A percentile compares a stretch with the other conserved stretches of the same genome.
These are phyloP conservation scores for Drosophila mauritiana DNA, from an alignment of 1,140 invertebrate species.

Conservation along the genomic window DNA sequence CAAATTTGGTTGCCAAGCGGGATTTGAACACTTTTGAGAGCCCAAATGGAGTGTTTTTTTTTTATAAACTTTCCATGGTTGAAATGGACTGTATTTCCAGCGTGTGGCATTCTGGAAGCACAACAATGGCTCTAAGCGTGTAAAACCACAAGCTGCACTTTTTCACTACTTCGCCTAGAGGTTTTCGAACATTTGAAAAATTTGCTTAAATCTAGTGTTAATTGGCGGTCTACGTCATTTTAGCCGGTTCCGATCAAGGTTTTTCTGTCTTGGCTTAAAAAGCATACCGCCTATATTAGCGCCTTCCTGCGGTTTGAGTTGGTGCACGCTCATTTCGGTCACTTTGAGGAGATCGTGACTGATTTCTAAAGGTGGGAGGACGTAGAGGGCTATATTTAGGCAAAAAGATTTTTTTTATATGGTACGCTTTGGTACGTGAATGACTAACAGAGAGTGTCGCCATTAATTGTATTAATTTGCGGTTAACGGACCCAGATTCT, in stretches of 20 bases:
- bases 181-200: slow-evolving; percentile 20
- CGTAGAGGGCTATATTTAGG: slow-evolving; percentile 50
- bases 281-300: slow-evolving; percentile 46
- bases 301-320: slow-evolving; percentile 60
- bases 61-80: background rate
- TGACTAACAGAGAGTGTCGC: slow-evolving; percentile 31
- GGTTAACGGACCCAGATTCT: slow-evolving; percentile 10
- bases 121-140: background rate
- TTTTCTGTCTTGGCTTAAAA: slow-evolving; percentile 34
- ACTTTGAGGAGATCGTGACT: slow-evolving; percentile 52
- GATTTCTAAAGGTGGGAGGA: slow-evolving; percentile 62
- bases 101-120: background rate
- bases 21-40: background rate
- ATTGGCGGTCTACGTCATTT: slow-evolving; percentile 64
- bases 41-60: background rate
- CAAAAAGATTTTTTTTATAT: slow-evolving; percentile 26
- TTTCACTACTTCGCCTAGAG: slow-evolving; percentile 8
- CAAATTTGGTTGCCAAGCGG: slow-evolving; percentile 49
- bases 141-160: background rate
- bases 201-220: slow-evolving; percentile 47
- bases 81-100: background rate
- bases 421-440: slow-evolving; percentile 37
- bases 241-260: slow-evolving; percentile 52
- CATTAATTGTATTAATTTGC: slow-evolving; percentile 23
- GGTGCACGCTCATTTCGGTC: slow-evolving; percentile 32